Evolutionary conservation across 2,113 vertebrate genomes (phyloP).

Genomic region (Vulpes vulpes): DNA sequence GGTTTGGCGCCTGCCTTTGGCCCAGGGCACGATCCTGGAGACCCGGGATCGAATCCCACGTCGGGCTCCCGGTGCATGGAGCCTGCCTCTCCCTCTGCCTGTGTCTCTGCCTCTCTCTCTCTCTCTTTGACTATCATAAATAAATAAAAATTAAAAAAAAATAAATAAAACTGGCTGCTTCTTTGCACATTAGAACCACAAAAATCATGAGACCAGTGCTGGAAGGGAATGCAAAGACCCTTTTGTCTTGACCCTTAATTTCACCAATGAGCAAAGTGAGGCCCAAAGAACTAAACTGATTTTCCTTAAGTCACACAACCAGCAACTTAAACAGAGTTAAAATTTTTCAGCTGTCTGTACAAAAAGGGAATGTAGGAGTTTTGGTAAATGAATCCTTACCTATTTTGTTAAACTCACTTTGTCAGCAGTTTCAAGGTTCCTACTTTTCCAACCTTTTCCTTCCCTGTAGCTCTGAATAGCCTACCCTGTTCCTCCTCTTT

Average conservation of each 20-base stretch:
- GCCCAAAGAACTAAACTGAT: background rate
- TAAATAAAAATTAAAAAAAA: no score
- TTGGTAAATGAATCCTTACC: slow-evolving; percentile 22
- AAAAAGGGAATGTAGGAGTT: background rate
- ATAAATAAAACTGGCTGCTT: slow-evolving; percentile 17
- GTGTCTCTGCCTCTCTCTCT: no score
- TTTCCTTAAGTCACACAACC: background rate
- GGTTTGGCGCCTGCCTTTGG: no score
- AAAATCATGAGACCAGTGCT: background rate
- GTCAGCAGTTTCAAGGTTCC: background rate
- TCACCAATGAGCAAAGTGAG: background rate
- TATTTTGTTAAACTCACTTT: background rate
- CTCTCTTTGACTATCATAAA: no score
- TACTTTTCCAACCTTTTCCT: background rate
- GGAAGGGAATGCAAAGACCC: background rate
- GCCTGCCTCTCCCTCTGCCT: no score
- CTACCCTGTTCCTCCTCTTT: background rate
- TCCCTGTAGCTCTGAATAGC: background rate
- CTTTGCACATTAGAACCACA: slow-evolving; percentile 11
- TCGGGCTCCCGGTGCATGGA: no score
- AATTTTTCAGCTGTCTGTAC: background rate
- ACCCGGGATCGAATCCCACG: no score
- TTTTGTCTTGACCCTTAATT: background rate
- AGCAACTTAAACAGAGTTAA: background rate
- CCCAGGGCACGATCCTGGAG: no score